These are phyloP conservation scores for Kobus ellipsiprymnus DNA, from an alignment of 2,113 vertebrate genomes.

Conservation along the genomic window DNA sequence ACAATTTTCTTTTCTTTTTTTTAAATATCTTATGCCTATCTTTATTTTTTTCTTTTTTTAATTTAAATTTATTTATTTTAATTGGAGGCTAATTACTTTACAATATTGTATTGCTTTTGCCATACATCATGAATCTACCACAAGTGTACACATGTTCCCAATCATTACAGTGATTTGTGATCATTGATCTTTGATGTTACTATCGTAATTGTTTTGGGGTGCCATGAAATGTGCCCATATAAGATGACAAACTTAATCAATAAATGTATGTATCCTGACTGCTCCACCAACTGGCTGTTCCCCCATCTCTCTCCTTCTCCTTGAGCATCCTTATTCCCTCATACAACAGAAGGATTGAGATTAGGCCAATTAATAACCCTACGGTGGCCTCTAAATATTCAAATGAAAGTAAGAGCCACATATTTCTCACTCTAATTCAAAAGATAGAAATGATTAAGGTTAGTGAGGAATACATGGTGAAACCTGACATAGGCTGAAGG, in stretches of 20 bases:
- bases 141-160: too few species aligned
- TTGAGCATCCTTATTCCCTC: background rate
- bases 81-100: too few species aligned
- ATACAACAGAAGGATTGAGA: background rate
- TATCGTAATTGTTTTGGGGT: background rate
- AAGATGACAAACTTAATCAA: background rate
- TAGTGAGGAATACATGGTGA: background rate
- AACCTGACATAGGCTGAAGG: background rate
- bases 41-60: too few species aligned
- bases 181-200: background rate
- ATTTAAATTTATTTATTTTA: too few species aligned
- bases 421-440: background rate
- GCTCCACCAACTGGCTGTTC: background rate
- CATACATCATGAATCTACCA: too few species aligned
- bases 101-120: too few species aligned
- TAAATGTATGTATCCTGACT: background rate
- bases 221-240: background rate
- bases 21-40: too few species aligned
- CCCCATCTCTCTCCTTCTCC: background rate
- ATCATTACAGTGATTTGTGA: background rate
- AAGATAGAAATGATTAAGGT: background rate
- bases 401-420: background rate
- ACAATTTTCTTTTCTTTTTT: background rate
- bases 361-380: background rate
- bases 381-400: background rate